Evolutionary conservation across 2,888 invertebrate genomes (phyloP).

Genomic region (Diachrysia chrysitis): DNA sequence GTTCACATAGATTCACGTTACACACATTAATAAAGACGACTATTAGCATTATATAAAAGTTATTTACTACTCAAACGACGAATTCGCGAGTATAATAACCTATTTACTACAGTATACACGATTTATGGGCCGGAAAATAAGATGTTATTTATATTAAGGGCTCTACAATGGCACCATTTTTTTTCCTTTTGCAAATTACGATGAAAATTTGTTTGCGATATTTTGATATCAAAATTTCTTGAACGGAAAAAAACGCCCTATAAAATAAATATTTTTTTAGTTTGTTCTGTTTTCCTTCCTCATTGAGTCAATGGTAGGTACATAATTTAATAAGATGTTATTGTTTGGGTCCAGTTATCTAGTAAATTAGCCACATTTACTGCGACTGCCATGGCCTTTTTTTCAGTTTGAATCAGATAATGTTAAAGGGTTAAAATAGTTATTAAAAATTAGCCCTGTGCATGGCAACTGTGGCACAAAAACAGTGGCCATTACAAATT

Average conservation of each 20-base stretch:
- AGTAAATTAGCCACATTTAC: not conserved
- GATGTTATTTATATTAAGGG: constrained; percentile 5
- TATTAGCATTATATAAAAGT: not conserved
- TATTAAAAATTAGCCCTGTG: not conserved
- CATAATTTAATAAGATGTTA: not conserved
- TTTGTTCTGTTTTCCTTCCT: not conserved
- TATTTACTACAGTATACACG: constrained; percentile 20
- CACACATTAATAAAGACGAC: not conserved
- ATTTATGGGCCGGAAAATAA: constrained; percentile 21
- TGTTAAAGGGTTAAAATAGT: not conserved
- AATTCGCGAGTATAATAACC: constrained; percentile 5
- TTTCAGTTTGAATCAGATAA: too few species aligned
- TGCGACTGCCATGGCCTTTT: not conserved
- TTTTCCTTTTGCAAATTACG: constrained; percentile 21
- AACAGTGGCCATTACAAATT: not conserved
- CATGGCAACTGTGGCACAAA: not conserved
- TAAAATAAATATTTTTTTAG: not conserved
- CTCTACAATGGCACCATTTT: constrained; percentile 12
- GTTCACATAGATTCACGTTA: too few species aligned
- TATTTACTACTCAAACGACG: not conserved
- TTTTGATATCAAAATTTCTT: not conserved
- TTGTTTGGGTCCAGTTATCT: not conserved
- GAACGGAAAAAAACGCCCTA: not conserved
- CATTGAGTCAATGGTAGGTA: not conserved
- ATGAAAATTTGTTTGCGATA: not conserved